Base-by-base conservation (phyloP, 2,113 vertebrate genomes). In the Pelmatolapia mariae region DNA sequence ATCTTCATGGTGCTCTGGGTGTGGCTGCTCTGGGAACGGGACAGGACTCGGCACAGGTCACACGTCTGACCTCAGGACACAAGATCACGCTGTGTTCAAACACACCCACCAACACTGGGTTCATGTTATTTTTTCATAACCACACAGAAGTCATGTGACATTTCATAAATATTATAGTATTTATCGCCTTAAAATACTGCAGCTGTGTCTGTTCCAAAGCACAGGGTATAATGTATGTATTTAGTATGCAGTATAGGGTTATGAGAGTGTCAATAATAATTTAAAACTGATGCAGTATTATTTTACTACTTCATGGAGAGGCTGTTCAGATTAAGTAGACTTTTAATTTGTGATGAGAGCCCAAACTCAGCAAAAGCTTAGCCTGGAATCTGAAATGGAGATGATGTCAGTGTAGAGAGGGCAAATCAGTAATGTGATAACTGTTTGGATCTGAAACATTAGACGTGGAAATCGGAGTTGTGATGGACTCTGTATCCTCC, bases 351-450 rank as follows among this genome's bases (percentile, higher is more conserved):
- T 22, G 22, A 66, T n/a, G 50, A 16, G 54, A 87, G 38, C 26
- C n/a, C 22, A 7, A 86, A 81, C 85, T 63, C 24, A 73, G 24
- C 63, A 40, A 80, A 88, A 45, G 66, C 78, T 82, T 73, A 18
- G 57, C 52, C 47, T 87, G 83, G 82, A 86, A 86, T 90, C 61
- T 91, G 86, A 94, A 91, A 88, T 86, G 86, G 90, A 90, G 90
- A 91, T 92, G 92, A 94, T 92, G 93, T 93, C 94, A 93, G 88
- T 47, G 86, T 68, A 87, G 80, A 86, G 61, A 54, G 88, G 90
- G 91, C 86, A 88, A 90, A 93, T 91, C 66, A 66, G 95, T 95
- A 95, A 95, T 36, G 82, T 53, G 94, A 96, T 91, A 85, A 92
- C 57, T 13, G 52, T 81, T 92, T 93, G 87, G 85, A 95, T 86